phyloP scores from a whole-genome alignment of 2,797 vertebrate genomes.

The Sparus aurata region DNA sequence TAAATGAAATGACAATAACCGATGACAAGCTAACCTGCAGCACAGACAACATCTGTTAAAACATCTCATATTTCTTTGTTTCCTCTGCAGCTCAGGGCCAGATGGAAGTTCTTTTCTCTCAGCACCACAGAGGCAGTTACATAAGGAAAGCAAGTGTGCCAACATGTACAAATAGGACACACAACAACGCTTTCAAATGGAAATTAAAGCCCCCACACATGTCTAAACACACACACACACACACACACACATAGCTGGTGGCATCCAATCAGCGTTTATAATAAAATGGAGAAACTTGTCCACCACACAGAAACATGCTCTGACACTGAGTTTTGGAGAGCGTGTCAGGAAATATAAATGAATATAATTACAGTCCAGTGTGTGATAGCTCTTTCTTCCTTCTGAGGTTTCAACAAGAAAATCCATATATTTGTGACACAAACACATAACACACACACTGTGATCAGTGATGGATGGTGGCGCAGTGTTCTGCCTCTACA shows the following conservation, averaged over 20 bases:
- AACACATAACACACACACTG: neutral
- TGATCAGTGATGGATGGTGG: neutral
- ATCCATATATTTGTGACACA: neutral
- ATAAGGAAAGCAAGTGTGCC: constrained; percentile 48
- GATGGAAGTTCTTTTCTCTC: constrained; percentile 17
- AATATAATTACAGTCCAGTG: neutral
- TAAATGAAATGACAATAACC: neutral
- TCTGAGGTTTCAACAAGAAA: neutral
- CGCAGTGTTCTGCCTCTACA: neutral
- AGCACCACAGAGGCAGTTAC: constrained; percentile 31
- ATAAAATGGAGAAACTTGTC: neutral
- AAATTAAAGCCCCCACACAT: constrained; percentile 39
- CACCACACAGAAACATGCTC: neutral
- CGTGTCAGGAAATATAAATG: neutral
- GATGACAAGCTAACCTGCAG: neutral
- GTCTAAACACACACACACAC: constrained; percentile 4
- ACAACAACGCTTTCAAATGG: constrained; percentile 44
- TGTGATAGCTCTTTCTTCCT: neutral
- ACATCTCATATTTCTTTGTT: neutral
- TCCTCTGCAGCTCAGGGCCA: constrained; percentile 10
- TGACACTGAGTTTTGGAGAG: neutral
- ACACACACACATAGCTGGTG: constrained; percentile 4
- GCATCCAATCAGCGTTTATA: constrained; percentile 2
- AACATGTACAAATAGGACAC: constrained; percentile 59
- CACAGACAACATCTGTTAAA: neutral